Evolutionary conservation across 2,113 vertebrate species (phyloP).

Genomic region (Choloepus hoffmanni): DNA sequence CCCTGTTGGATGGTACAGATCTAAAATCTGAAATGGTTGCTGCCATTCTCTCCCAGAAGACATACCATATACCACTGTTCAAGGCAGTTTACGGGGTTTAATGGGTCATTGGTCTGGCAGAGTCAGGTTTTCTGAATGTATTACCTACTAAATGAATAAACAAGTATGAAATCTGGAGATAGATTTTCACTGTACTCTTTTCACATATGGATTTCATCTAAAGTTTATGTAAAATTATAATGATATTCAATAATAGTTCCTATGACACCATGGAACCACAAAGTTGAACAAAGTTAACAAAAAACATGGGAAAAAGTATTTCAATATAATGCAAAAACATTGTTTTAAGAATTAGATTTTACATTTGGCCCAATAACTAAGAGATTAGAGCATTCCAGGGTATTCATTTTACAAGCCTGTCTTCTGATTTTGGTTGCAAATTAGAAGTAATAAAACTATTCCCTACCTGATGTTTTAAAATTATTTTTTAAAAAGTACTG

Average conservation of each 20-base stretch:
- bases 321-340: accelerated
- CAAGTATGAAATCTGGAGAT: not conserved
- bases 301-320: not conserved
- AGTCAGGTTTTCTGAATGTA: not conserved
- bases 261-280: not conserved
- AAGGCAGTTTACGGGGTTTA: accelerated
- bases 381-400: not conserved
- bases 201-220: not conserved
- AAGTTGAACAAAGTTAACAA: not conserved
- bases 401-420: not conserved
- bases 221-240: not conserved
- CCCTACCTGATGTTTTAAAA: not conserved
- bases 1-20: accelerated
- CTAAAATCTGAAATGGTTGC: not conserved
- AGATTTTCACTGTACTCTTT: not conserved
- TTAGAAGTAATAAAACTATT: not conserved
- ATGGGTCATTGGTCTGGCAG: accelerated
- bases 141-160: not conserved
- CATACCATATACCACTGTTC: accelerated
- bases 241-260: not conserved
- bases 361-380: not conserved
- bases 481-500: not conserved
- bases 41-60: accelerated
- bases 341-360: not conserved
- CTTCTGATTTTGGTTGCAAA: not conserved